Evolutionary conservation across 1,140 invertebrate species (phyloP), one percentile per base, ranked within the genome.

Genomic region (Aethina tumida): DNA sequence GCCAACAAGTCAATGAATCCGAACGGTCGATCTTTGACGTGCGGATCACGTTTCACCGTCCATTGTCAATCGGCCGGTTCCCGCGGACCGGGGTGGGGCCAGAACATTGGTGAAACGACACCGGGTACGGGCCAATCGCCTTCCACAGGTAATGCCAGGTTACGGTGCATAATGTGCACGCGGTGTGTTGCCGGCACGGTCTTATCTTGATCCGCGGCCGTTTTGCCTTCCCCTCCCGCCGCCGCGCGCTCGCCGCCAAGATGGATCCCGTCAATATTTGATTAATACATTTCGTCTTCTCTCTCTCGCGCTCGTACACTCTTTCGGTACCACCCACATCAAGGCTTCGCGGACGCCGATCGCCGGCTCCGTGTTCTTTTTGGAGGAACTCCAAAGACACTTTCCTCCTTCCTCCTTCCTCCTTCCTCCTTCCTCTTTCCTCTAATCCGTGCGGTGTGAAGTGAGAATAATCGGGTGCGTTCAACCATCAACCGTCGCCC

Each of bases 61-160:
- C 14, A 30, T 47, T 47, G 36, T 26, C 50, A 34, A 43, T 35
- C 47, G 42, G 34, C 33, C 14, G 22, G 43, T 39, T 43, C 40
- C 38, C 35, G 35, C 16, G 39, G 35, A 14, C 28, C 38, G 45
- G 50, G 52, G 50, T 50, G 52, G 49, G 50, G 49, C 43, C 28
- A 44, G 32, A 36, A 31, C 38, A 38, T 47, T 43, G 28, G 41
- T 50, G 50, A 41, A 47, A 50, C 45, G 39, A 55, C 47, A 52
- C 49, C 52, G 47, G 48, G 37, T 34, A 27, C 41, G 43, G n/a
- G 39, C 52, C 52, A 55, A 55, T 55, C 50, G 18, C 32, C 38
- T 48, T 41, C 32, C 40, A 35, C 46, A 43, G 47, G 41, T 48
- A 50, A 53, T 53, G 45, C 43, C 45, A 43, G 51, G 47, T 52